phyloP scores from a whole-genome alignment of 2,113 vertebrate genomes.

The Megaptera novaeangliae region DNA sequence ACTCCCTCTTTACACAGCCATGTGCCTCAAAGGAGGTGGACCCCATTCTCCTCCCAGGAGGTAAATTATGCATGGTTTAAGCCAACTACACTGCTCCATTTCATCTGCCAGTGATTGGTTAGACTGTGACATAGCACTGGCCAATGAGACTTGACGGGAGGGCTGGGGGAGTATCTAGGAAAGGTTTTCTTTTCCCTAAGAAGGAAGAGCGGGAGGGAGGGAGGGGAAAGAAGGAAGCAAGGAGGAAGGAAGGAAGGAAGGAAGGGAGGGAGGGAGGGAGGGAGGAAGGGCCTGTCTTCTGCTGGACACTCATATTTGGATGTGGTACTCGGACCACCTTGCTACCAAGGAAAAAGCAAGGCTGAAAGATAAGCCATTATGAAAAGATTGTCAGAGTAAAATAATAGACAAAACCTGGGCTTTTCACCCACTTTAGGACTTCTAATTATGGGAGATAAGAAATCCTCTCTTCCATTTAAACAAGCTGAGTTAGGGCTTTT shows the following conservation, averaged over 20 bases:
- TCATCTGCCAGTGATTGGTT: neutral
- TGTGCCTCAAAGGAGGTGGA: neutral
- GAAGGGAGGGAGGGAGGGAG: no score
- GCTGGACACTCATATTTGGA: neutral
- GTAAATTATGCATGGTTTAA: neutral
- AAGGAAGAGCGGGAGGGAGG: neutral
- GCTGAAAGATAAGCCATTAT: neutral
- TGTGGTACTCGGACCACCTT: neutral
- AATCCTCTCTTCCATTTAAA: conserved; percentile 16
- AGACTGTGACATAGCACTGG: neutral
- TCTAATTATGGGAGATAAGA: conserved; percentile 17
- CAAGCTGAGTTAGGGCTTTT: conserved; percentile 25
- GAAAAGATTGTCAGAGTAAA: conserved; percentile 27
- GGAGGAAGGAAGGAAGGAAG: neutral
- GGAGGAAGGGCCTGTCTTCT: neutral
- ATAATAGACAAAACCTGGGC: neutral
- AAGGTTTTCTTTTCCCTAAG: neutral
- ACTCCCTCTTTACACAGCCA: neutral
- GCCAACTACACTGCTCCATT: neutral
- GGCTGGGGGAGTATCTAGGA: neutral
- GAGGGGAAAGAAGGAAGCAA: no score
- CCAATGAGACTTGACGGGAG: neutral
- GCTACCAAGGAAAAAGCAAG: neutral
- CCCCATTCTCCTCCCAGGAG: neutral
- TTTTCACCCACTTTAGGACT: neutral